Evolutionary conservation across 2,888 invertebrate species (phyloP).

Genomic region (Pandemis cinnamomeana): DNA sequence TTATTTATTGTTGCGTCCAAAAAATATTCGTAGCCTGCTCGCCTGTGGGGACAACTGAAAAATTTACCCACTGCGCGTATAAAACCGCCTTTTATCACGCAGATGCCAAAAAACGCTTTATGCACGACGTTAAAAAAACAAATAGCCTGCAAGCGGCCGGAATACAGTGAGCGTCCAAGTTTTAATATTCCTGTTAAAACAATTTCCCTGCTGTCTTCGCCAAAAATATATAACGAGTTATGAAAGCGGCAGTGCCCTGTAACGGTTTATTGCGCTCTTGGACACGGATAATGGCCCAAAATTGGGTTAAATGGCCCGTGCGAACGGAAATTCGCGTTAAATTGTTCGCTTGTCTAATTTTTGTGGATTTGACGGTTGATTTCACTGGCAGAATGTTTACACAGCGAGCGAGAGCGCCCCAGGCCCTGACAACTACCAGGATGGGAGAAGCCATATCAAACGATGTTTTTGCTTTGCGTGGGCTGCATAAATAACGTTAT

Average conservation of each 20-base stretch:
- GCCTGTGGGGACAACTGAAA: neutral
- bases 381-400: constrained; percentile 61
- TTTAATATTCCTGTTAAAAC: constrained; percentile 17
- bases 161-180: constrained; percentile 10
- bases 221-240: constrained; percentile 72
- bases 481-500: neutral
- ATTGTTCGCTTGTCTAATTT: constrained; percentile 79
- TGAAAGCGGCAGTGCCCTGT: constrained; percentile 70
- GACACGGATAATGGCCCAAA: constrained; percentile 80
- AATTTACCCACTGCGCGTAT: constrained; percentile 42
- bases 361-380: constrained; percentile 74
- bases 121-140: constrained; percentile 7
- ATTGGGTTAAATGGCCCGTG: constrained; percentile 79
- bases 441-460: neutral
- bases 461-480: neutral
- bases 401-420: neutral
- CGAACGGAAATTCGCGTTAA: constrained; percentile 72
- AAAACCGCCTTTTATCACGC: constrained; percentile 2
- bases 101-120: neutral
- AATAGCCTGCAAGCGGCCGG: constrained; percentile 11
- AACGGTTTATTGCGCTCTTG: constrained; percentile 74
- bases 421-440: neutral
- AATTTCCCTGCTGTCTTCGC: constrained; percentile 66
- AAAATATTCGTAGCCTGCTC: neutral
- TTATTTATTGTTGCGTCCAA: neutral